These are phyloP conservation scores for Miniopterus natalensis DNA, from an alignment of 2,113 vertebrate species.

Conservation along the genomic window DNA sequence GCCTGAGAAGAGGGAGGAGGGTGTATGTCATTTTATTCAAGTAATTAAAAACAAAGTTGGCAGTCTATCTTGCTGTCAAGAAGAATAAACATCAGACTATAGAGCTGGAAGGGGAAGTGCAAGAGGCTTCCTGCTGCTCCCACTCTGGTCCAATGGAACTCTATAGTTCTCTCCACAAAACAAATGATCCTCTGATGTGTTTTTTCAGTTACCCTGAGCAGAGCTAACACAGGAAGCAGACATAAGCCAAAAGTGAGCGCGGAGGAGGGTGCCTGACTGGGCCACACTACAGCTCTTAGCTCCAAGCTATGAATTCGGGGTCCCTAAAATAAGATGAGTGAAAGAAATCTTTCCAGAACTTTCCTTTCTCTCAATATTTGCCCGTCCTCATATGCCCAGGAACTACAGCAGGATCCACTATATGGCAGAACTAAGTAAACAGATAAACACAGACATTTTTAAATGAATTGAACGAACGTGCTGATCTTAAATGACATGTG, in stretches of 20 bases:
- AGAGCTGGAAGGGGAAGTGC: conserved; percentile 66
- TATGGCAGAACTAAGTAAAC: not conserved
- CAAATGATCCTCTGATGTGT: conserved; percentile 12
- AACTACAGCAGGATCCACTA: not conserved
- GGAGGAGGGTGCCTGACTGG: not conserved
- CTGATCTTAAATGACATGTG: not conserved
- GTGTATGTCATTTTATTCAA: conserved; percentile 75
- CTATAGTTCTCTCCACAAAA: conserved; percentile 40
- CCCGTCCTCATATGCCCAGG: not conserved
- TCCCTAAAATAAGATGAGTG: not conserved
- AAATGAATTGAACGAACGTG: not conserved
- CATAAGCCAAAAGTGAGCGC: not conserved
- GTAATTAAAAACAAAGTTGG: conserved; percentile 82
- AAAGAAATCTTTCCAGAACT: conserved; percentile 58
- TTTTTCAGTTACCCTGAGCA: conserved; percentile 24
- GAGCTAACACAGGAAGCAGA: not conserved
- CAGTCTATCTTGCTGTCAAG: conserved; percentile 75
- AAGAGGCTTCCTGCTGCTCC: conserved; percentile 77
- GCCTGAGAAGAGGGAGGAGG: conserved; percentile 71
- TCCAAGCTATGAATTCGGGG: not conserved
- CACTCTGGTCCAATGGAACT: conserved; percentile 75
- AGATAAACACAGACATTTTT: not conserved
- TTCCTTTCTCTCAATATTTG: conserved; percentile 48
- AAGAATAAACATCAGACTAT: conserved; percentile 64
- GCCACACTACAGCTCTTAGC: not conserved